A percentile compares a stretch with the other conserved stretches of the same genome.
phyloP scores from a whole-genome alignment of 2,888 invertebrate species.

The Linyphia triangularis region DNA sequence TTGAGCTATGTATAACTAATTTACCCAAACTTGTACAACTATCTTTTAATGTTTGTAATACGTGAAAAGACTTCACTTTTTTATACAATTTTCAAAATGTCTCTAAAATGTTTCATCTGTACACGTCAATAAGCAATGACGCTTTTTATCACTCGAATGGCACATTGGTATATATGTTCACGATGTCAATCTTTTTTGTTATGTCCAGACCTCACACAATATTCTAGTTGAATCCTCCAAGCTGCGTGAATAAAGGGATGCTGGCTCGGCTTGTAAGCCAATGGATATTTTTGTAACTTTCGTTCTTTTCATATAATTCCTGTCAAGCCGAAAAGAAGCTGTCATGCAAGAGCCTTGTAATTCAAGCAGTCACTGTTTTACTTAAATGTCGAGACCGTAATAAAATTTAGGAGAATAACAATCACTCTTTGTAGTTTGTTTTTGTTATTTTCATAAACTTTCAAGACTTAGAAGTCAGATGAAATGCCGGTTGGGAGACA shows the following conservation, averaged over 20 bases:
- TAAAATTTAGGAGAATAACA: constrained; percentile 75
- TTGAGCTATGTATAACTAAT: constrained; percentile 20
- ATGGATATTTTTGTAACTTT: constrained; percentile 73
- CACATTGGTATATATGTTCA: constrained; percentile 73
- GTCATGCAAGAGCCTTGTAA: constrained; percentile 75
- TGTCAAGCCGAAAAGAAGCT: constrained; percentile 65
- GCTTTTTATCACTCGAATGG: constrained; percentile 69
- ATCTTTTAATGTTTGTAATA: constrained; percentile 67
- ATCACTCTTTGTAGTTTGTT: constrained; percentile 63
- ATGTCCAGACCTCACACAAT: constrained; percentile 69
- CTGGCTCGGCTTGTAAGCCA: constrained; percentile 72
- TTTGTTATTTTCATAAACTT: constrained; percentile 14
- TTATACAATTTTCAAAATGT: constrained; percentile 67
- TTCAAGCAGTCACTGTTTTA: constrained; percentile 74
- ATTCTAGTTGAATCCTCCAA: constrained; percentile 65
- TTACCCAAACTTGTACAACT: constrained; percentile 33
- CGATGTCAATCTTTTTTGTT: constrained; percentile 69
- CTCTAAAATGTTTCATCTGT: constrained; percentile 58
- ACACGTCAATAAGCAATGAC: constrained; percentile 59
- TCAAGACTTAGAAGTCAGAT: not conserved
- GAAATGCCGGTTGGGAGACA: not conserved
- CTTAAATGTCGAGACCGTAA: constrained; percentile 75
- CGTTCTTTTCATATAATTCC: constrained; percentile 67
- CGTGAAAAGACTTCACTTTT: constrained; percentile 61
- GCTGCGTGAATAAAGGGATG: constrained; percentile 63